Base-by-base conservation (phyloP, 2,113 vertebrate species). In the Serinus canaria region DNA sequence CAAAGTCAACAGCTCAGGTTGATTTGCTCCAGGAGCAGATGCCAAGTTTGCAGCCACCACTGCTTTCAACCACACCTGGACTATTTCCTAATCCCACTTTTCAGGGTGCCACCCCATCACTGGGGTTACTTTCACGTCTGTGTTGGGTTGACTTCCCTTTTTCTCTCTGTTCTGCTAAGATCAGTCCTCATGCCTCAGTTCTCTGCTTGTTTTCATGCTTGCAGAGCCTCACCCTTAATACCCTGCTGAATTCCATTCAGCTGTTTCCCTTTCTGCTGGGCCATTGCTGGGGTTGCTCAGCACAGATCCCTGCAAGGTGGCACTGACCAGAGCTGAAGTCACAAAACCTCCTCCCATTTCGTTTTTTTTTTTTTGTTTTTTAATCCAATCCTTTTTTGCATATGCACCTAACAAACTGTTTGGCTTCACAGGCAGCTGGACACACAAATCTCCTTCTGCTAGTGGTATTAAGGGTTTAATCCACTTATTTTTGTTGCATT, bases 401-500 rank as follows among this genome's bases (percentile, higher is more conserved):
- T 41, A n/a, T 33, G 22, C 31, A 81, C 31, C 55, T 39, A 73
- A 43, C 21, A 49, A 69, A 46, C 24, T n/a, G 44, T 89, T 87
- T 72, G 53, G 69, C 55, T 89, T 94, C 86, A 78, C 77, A 31
- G 35, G n/a, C 55, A 74, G 52, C 41, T 62, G 87, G 89, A 33
- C 84, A 76, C 62, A 76, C 52, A 87, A 60, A 94, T 47, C 37
- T 70, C 77, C 31, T 92, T 62, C 76, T 58, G 58, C 37, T 47
- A 33, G 13, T 11, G 21, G 66, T 46, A 91, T 74, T 89, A 87
- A 66, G 15, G 78, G 43, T 11, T 84, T 87, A 87, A 89, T 68
- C 74, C 66, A 79, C 37, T 84, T 49, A 37, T 2, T 18, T 37
- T 56, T 67, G 12, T 63, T 89, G 44, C 3, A 4, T 39, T 72